A percentile compares a stretch with the other conserved stretches of the same genome.
Conservation (phyloP, 2,888 invertebrate species). For the Dryocosmus kuriphilus region DNA sequence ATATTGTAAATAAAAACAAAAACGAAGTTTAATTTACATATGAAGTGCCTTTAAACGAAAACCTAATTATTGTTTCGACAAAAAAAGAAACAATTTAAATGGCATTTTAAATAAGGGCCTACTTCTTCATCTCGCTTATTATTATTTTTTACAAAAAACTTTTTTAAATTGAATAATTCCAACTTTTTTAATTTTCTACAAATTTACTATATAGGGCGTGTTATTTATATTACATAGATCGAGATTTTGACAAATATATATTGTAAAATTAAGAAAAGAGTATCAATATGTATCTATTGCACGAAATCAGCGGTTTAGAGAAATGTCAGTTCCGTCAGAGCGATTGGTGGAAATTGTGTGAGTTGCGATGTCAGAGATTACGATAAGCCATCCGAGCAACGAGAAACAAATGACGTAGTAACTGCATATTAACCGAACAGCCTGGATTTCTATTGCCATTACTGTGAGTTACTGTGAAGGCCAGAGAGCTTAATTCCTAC, state of each 20-base stretch:
- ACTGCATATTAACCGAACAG: slow-evolving; percentile 66
- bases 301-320: slow-evolving; percentile 12
- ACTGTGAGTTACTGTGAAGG: slow-evolving; percentile 51
- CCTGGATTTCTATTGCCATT: slow-evolving; percentile 51
- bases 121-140: no score
- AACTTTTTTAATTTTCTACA: no score
- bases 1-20: no score
- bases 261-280: not conserved
- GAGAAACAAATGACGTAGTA: slow-evolving; percentile 70
- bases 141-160: no score
- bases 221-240: no score
- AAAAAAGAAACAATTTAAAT: no score
- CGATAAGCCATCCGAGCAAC: slow-evolving; percentile 63
- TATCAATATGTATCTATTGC: not conserved
- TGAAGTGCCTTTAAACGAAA: no score
- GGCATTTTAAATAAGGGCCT: no score
- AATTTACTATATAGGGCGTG: no score
- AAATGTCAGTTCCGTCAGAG: slow-evolving; percentile 31
- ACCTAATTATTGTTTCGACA: no score
- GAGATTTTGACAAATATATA: not conserved
- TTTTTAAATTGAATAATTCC: no score
- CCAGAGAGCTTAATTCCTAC: slow-evolving; percentile 13
- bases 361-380: slow-evolving; percentile 61
- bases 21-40: no score
- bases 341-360: slow-evolving; percentile 22